phyloP scores from a whole-genome alignment of 2,113 vertebrate species.

The Podarcis cretensis region DNA sequence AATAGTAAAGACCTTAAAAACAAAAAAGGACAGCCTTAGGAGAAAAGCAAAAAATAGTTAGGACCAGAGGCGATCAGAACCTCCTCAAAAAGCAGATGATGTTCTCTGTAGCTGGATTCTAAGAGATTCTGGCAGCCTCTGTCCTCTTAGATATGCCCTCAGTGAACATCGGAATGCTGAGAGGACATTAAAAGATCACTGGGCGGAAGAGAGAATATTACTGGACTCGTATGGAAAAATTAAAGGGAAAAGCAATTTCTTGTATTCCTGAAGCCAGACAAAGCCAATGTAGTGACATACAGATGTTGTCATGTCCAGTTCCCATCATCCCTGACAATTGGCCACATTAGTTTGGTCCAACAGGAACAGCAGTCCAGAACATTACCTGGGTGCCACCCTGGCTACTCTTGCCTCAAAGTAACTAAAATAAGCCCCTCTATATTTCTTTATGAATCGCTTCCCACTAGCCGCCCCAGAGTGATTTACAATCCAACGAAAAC shows the following conservation, averaged over 20 bases:
- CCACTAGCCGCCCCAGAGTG: no score
- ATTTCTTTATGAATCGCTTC: no score
- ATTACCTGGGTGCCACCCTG: neutral
- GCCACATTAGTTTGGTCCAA: neutral
- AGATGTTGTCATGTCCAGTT: neutral
- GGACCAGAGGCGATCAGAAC: slow-evolving; percentile 55
- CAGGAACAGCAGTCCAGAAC: neutral
- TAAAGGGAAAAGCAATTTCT: neutral
- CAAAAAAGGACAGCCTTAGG: slow-evolving; percentile 52
- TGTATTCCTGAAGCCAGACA: neutral
- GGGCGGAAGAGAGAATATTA: neutral
- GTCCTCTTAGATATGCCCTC: neutral
- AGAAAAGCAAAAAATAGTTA: slow-evolving; percentile 59
- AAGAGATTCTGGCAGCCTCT: slow-evolving; percentile 67
- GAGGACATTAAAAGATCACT: slow-evolving; percentile 14
- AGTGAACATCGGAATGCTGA: slow-evolving; percentile 33
- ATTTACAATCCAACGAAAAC: no score
- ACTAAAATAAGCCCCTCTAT: no score
- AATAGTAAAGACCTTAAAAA: slow-evolving; percentile 30
- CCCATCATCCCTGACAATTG: neutral
- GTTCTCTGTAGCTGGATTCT: slow-evolving; percentile 53
- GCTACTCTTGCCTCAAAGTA: no score
- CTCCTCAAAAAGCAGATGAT: slow-evolving; percentile 51
- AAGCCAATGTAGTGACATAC: neutral
- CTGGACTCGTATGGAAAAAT: neutral